Percentiles rank a stretch among this genome's conserved stretches.
phyloP scores from a whole-genome alignment of 2,113 vertebrate genomes.

The Phainopepla nitens region DNA sequence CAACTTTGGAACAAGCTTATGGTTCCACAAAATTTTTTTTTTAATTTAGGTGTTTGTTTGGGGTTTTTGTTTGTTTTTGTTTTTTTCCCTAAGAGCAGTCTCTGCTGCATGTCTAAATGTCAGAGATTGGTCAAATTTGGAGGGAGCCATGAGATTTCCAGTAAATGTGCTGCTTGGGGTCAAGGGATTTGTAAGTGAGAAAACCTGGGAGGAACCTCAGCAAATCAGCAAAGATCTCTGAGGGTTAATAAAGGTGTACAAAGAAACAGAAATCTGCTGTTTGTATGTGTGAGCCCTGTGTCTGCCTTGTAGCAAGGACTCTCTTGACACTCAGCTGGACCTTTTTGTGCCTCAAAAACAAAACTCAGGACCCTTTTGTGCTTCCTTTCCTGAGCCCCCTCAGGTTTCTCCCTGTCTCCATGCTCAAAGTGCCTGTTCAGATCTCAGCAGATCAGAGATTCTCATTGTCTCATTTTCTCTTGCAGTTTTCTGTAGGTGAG shows the following conservation, averaged over 20 bases:
- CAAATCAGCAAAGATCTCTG: not conserved
- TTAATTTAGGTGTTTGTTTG: not conserved
- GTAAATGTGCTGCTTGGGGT: not conserved
- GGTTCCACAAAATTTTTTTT: not conserved
- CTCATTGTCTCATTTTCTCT: not conserved
- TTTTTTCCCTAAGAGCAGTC: not conserved
- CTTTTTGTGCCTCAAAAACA: not conserved
- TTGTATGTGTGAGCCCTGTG: not conserved
- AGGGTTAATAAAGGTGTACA: not conserved
- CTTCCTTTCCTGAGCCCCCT: not conserved
- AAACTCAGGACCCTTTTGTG: not conserved
- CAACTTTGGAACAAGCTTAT: not conserved
- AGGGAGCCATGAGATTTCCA: not conserved
- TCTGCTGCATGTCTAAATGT: not conserved
- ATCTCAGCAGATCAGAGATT: not conserved
- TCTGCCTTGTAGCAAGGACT: not conserved
- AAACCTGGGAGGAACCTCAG: not conserved
- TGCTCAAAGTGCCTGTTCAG: not conserved
- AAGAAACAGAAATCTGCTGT: not conserved
- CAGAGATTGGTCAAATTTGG: not conserved
- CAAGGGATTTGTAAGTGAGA: not conserved
- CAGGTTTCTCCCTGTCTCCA: not conserved
- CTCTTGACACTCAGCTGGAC: not conserved
- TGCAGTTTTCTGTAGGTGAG: constrained; percentile 65
- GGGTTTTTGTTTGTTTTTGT: fast-evolving